Conservation (phyloP, 2,888 invertebrate species). For the Bugulina stolonifera region DNA sequence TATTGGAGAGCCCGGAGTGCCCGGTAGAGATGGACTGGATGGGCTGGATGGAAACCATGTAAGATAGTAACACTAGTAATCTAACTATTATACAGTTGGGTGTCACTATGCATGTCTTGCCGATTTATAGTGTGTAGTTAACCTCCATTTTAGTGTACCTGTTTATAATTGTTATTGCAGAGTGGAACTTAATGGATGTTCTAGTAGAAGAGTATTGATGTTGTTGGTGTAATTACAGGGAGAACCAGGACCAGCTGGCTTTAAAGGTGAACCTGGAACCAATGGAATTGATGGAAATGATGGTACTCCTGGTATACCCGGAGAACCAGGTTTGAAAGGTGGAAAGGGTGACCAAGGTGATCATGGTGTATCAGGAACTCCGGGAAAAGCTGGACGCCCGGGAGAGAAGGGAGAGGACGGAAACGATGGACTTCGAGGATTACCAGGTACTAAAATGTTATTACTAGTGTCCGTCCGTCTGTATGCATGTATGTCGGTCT, state of each 20-base stretch:
- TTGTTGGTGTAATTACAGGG: too few species aligned
- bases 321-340: background rate
- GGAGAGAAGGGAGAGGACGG: background rate
- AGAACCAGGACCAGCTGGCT: background rate
- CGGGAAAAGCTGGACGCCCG: background rate
- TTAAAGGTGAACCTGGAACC: conserved; percentile 7
- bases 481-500: too few species aligned
- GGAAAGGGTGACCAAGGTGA: background rate
- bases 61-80: too few species aligned
- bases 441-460: background rate
- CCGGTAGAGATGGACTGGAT: background rate
- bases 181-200: too few species aligned
- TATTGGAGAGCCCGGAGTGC: background rate
- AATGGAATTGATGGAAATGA: background rate
- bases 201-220: too few species aligned
- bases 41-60: conserved; percentile 4
- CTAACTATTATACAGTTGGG: too few species aligned
- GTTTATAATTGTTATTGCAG: too few species aligned
- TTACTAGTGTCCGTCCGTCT: too few species aligned
- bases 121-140: too few species aligned
- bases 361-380: background rate
- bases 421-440: background rate
- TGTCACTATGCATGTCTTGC: too few species aligned
- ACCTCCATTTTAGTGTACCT: too few species aligned
- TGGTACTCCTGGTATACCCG: background rate